Evolutionary conservation across 1,140 invertebrate genomes (phyloP), one percentile per base, ranked within the genome.

Genomic region (Drosophila cardini): DNA sequence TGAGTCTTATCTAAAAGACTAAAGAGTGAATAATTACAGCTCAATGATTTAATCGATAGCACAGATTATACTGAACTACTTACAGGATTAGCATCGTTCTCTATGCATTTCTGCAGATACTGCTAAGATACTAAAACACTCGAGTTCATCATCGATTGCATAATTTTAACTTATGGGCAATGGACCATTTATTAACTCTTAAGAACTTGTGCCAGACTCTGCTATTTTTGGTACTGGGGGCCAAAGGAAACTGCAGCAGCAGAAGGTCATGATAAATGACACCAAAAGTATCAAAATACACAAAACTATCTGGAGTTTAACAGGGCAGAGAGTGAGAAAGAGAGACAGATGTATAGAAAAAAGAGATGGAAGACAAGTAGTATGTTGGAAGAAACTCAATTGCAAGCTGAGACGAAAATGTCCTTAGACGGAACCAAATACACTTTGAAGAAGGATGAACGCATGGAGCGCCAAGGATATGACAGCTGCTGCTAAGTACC

Each of bases 401-500:
- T 56, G 43, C 63, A 70, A 46, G 65, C 69, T 63, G 70, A 76
- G 64, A 64, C 40, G 18, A 64, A 69, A 65, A 58, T 45, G 53
- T 85, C 72, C 77, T 85, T 73, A 72, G 69, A 67, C 69, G 55
- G 55, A 63, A 70, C 76, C 11, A 34, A 38, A 34, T 4, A 26
- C 52, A 76, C 83, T 58, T 64, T 52, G 40, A 15, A 60, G 71
- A 38, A 30, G 34, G 32, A 63, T 40, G 52, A 36, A 55, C 46
- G 16, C 46, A 48, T n/a, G 68, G 52, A 73, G 71, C 71, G 64
- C 71, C 71, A 73, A 70, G 58, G 42, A 76, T 74, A 67, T 75
- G 84, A 81, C 83, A 86, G 83, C 83, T 86, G 83, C 79, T 81
- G 84, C 72, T 87, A 86, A 86, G 83, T 86, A 81, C 83, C 71